Conservation (phyloP, 2,797 vertebrate species). For the Sandelia bainsii region DNA sequence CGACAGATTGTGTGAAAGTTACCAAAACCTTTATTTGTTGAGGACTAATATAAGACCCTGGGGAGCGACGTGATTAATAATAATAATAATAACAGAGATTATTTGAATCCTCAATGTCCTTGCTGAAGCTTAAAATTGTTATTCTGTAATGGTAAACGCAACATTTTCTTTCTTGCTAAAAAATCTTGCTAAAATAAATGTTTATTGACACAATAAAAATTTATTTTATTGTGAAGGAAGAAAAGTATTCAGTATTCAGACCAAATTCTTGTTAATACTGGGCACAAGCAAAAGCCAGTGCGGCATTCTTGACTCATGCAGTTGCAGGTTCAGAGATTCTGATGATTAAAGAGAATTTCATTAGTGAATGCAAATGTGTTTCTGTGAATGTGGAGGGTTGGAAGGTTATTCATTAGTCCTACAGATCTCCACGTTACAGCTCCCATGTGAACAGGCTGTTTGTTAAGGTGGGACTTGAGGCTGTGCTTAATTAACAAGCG, state of each 20-base stretch:
- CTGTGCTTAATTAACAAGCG: not conserved
- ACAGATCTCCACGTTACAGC: conserved; percentile 7
- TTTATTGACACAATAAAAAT: no score
- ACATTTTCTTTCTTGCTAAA: no score
- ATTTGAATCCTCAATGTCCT: conserved; percentile 21
- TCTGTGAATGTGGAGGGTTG: conserved; percentile 2
- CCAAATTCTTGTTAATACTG: no score
- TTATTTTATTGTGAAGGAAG: not conserved
- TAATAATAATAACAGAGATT: conserved; percentile 41
- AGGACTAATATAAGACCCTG: conserved; percentile 36
- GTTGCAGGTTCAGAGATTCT: not conserved
- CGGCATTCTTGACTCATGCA: not conserved
- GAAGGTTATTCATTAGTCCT: conserved; percentile 4
- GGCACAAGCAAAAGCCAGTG: no score
- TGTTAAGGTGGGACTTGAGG: conserved; percentile 19
- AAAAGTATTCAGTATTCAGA: no score
- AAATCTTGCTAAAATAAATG: no score
- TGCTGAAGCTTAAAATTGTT: conserved; percentile 33
- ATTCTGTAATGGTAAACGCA: conserved; percentile 22
- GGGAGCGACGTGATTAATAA: conserved; percentile 49
- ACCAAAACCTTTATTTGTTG: conserved; percentile 40
- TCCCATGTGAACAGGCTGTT: not conserved
- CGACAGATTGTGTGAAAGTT: conserved; percentile 55
- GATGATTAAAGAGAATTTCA: not conserved
- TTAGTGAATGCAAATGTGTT: conserved; percentile 7